These are phyloP conservation scores for Brachyhypopomus gauderio DNA, from an alignment of 2,113 vertebrate species.

Conservation along the genomic window DNA sequence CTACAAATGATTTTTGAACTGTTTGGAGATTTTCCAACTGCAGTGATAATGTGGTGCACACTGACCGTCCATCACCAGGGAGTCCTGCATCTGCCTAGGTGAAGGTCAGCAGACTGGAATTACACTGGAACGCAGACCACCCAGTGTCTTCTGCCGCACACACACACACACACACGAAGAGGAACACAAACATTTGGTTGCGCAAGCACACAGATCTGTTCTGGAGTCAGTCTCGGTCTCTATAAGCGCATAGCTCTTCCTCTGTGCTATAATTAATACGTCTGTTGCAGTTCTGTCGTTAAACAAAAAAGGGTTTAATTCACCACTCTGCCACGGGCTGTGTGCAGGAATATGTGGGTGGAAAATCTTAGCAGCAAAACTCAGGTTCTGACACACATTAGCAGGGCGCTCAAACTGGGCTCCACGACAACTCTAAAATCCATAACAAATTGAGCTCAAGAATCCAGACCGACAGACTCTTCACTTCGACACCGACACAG, in stretches of 20 bases:
- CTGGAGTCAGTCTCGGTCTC: background rate
- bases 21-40: no score
- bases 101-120: constrained; percentile 18
- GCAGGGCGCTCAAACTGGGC: constrained; percentile 1
- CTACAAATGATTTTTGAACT: no score
- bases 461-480: background rate
- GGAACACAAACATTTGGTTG: background rate
- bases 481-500: no score
- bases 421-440: background rate
- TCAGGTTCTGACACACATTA: constrained; percentile 8
- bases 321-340: constrained; percentile 9
- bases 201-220: background rate
- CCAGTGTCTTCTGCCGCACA: background rate
- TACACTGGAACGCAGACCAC: constrained; percentile 17
- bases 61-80: background rate
- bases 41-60: no score
- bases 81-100: constrained; percentile 1
- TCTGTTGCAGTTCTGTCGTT: constrained; percentile 34
- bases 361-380: constrained; percentile 38
- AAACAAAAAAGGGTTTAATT: constrained; percentile 36
- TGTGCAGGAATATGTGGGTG: constrained; percentile 24
- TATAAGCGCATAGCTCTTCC: constrained; percentile 43
- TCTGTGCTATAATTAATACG: constrained; percentile 32
- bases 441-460: background rate
- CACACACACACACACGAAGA: constrained; percentile 10